Percentiles rank a stretch among this genome's conserved stretches.
Conservation (phyloP, 1,140 invertebrate species). For the Belonocnema kinseyi region DNA sequence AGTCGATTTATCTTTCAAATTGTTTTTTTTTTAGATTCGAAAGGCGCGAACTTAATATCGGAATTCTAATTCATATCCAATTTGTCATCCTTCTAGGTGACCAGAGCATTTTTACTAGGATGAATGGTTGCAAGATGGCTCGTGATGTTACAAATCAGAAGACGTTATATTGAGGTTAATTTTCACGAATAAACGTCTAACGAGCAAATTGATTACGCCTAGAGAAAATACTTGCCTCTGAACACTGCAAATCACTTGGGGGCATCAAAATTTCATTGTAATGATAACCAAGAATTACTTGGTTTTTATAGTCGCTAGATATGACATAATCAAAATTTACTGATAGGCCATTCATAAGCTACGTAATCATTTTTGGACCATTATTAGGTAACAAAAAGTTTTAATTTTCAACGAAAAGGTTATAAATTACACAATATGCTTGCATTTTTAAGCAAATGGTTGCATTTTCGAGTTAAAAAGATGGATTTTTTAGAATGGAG, state of each 20-base stretch:
- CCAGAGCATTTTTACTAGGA: slow-evolving; percentile 1
- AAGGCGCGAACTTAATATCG: background rate
- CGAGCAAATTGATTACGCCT: slow-evolving; percentile 58
- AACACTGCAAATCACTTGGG: slow-evolving; percentile 54
- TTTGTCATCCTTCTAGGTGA: background rate
- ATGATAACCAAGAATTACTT: slow-evolving; percentile 27
- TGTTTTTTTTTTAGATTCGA: too few relatives aligned
- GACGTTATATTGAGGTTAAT: slow-evolving; percentile 59
- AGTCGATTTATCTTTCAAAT: too few relatives aligned
- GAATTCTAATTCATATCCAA: background rate
- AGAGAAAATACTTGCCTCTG: slow-evolving; percentile 50
- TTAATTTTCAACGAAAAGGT: too few relatives aligned
- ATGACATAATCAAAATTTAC: too few relatives aligned
- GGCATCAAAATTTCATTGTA: slow-evolving; percentile 57
- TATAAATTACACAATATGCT: too few relatives aligned
- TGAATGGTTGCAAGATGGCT: background rate
- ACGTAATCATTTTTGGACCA: too few relatives aligned
- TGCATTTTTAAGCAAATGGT: too few relatives aligned
- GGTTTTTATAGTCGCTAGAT: too few relatives aligned
- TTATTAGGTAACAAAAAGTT: too few relatives aligned
- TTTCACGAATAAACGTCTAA: slow-evolving; percentile 59
- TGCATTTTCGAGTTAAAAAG: too few relatives aligned
- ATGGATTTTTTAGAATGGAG: too few relatives aligned
- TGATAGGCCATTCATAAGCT: too few relatives aligned
- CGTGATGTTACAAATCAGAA: slow-evolving; percentile 39